phyloP scores from a whole-genome alignment of 2,797 vertebrate species.

The Rhincodon typus region DNA sequence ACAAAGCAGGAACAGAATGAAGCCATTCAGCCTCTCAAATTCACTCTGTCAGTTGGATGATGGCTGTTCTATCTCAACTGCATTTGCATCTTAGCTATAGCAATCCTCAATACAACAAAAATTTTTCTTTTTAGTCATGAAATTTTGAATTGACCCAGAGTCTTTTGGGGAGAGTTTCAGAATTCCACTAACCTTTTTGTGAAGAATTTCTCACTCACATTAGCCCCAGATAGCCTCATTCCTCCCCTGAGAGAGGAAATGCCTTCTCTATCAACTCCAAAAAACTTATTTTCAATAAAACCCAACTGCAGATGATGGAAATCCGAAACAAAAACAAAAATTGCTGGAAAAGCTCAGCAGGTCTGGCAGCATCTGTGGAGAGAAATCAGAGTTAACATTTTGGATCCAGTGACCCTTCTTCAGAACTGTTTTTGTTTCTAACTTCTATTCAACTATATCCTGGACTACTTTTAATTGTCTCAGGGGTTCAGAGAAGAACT shows the following conservation, averaged over 20 bases:
- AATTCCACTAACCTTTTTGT: not conserved
- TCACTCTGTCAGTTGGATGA: not conserved
- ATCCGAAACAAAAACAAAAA: too few relatives aligned
- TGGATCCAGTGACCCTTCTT: too few relatives aligned
- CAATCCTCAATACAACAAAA: not conserved
- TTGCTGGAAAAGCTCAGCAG: too few relatives aligned
- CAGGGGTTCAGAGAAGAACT: not conserved
- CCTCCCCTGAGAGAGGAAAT: not conserved
- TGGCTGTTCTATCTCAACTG: too few relatives aligned
- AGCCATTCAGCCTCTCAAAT: not conserved
- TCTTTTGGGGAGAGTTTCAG: not conserved
- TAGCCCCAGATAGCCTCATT: too few relatives aligned
- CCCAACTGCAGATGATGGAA: too few relatives aligned
- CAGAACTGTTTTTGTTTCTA: too few relatives aligned
- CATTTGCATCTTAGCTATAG: not conserved
- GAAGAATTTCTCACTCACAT: not conserved
- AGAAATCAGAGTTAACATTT: too few relatives aligned
- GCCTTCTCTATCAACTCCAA: too few relatives aligned
- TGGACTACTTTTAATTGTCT: not conserved
- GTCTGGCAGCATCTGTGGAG: too few relatives aligned
- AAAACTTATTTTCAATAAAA: too few relatives aligned
- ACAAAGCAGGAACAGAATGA: not conserved
- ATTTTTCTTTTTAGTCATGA: not conserved
- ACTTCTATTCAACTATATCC: too few relatives aligned
- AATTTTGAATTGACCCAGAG: not conserved